Conservation (phyloP, 1,140 invertebrate species). For the Pachyrhynchus sulphureomaculatus region DNA sequence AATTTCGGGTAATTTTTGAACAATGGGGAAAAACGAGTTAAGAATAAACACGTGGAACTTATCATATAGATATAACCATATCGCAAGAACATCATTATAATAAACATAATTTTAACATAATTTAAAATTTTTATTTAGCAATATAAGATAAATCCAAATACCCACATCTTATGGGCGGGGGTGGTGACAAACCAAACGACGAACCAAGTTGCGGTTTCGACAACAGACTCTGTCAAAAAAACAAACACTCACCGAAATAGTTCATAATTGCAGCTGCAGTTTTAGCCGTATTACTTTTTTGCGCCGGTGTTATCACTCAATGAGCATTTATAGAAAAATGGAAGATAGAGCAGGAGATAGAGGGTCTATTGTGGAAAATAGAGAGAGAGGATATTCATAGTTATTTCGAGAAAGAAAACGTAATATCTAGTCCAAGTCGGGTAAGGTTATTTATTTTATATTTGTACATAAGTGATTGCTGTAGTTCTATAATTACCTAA, state of each 20-base stretch:
- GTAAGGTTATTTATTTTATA: too few species aligned
- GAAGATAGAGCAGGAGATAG: constrained; percentile 98
- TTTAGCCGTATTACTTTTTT: constrained; percentile 75
- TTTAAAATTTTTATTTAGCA: too few species aligned
- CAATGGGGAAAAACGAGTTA: too few species aligned
- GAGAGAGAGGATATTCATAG: constrained; percentile 79
- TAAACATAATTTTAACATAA: too few species aligned
- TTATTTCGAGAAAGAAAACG: constrained; percentile 67
- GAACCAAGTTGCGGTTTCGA: constrained; percentile 93
- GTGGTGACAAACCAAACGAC: constrained; percentile 76
- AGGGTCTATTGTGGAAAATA: constrained; percentile 95
- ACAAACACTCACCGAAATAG: constrained; percentile 70
- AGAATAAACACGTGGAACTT: too few species aligned
- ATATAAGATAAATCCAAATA: constrained; percentile 49
- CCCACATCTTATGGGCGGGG: constrained; percentile 80
- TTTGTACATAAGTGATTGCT: too few species aligned
- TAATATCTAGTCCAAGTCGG: constrained; percentile 82
- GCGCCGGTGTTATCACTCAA: constrained; percentile 75
- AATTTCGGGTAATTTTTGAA: too few species aligned
- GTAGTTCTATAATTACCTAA: too few species aligned
- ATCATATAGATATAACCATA: too few species aligned
- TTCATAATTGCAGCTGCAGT: constrained; percentile 73
- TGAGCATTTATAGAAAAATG: constrained; percentile 92
- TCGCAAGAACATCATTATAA: too few species aligned
- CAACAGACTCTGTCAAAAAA: constrained; percentile 77